These are phyloP conservation scores for Caenorhabditis parvicauda DNA, from an alignment of 2,888 invertebrate genomes.

Conservation along the genomic window DNA sequence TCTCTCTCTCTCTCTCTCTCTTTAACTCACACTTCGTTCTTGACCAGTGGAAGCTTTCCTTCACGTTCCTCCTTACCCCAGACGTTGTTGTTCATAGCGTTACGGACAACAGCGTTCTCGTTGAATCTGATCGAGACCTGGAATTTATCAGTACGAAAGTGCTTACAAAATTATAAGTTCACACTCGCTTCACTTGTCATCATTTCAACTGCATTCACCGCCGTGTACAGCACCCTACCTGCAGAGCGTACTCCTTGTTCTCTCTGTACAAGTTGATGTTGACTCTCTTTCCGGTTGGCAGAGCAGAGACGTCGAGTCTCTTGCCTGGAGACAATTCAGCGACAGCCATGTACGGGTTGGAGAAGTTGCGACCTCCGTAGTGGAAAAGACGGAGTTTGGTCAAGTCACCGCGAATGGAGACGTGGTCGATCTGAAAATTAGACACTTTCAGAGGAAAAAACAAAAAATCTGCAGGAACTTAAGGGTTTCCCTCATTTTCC, in stretches of 20 bases:
- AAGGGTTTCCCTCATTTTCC: too few relatives aligned
- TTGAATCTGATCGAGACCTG: constrained; percentile 57
- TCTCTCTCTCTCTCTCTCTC: too few relatives aligned
- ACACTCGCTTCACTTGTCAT: not conserved
- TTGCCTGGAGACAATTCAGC: constrained; percentile 58
- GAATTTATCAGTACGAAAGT: not conserved
- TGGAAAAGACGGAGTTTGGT: constrained; percentile 56
- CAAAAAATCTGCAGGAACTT: too few relatives aligned
- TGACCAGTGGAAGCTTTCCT: constrained; percentile 53
- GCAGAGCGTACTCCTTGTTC: constrained; percentile 57
- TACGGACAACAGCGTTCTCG: constrained; percentile 60
- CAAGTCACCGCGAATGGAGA: constrained; percentile 59
- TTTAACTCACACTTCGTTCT: constrained; percentile 50
- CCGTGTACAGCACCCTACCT: constrained; percentile 24
- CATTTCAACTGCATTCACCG: not conserved
- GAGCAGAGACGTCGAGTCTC: constrained; percentile 56
- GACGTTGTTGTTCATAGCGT: constrained; percentile 51
- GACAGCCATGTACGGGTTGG: constrained; percentile 58
- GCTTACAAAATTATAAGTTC: not conserved
- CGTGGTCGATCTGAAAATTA: constrained; percentile 54
- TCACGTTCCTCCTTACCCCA: constrained; percentile 62
- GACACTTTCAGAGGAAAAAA: not conserved
- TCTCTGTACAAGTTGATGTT: constrained; percentile 59
- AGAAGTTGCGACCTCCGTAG: constrained; percentile 58
- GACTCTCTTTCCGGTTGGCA: constrained; percentile 58